Percentiles rank a stretch among this genome's conserved stretches.
Conservation (phyloP, 2,113 vertebrate species). For the Phocoena sinus region DNA sequence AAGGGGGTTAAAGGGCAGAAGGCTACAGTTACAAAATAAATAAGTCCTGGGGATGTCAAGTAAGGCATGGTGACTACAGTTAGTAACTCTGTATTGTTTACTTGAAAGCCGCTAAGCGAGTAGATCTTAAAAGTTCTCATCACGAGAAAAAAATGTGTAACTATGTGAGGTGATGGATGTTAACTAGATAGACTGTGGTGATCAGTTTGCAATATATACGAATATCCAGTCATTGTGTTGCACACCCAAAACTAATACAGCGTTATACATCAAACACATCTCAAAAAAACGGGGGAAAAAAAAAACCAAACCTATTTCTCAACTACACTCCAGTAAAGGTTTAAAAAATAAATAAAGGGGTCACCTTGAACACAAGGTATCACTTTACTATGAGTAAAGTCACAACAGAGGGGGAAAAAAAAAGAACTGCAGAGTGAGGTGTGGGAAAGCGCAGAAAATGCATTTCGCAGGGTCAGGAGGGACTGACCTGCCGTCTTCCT, state of each 20-base stretch:
- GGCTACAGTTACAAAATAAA: too few species aligned
- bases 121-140: not conserved
- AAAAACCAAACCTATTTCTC: too few species aligned
- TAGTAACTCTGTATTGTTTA: too few species aligned
- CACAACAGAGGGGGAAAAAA: not conserved
- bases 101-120: not conserved
- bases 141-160: not conserved
- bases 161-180: not conserved
- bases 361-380: not conserved
- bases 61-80: accelerated
- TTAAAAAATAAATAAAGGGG: too few species aligned
- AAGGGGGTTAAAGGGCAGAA: not conserved
- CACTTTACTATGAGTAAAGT: too few species aligned
- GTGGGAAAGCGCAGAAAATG: not conserved
- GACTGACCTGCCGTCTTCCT: not conserved
- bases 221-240: too few species aligned
- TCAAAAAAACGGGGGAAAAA: not conserved
- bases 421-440: too few species aligned
- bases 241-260: too few species aligned
- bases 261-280: not conserved
- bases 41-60: too few species aligned
- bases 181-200: not conserved
- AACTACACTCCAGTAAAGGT: too few species aligned
- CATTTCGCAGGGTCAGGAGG: not conserved
- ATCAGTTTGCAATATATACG: too few species aligned